Percentiles rank a stretch among this genome's conserved stretches.
Conservation (phyloP, 1,140 invertebrate genomes). For the Megalonaias nervosa region DNA sequence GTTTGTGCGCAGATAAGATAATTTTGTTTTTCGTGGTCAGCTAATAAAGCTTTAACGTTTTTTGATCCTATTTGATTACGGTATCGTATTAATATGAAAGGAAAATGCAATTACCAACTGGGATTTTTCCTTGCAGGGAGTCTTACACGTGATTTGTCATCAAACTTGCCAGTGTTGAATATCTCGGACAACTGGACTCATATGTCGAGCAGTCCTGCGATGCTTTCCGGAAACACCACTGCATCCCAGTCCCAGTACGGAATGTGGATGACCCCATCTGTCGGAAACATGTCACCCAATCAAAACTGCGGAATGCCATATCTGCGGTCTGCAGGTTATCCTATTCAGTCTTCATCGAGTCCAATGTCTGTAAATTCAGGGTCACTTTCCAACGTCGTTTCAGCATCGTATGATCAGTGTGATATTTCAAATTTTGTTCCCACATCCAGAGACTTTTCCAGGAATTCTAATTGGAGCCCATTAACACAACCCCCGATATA, state of each 20-base stretch:
- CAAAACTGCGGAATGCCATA: constrained; percentile 67
- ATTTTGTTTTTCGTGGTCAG: no score
- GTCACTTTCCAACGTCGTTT: constrained; percentile 28
- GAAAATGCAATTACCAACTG: no score
- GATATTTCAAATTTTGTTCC: constrained; percentile 53
- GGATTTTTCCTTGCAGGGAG: constrained; percentile 40
- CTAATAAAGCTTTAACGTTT: no score
- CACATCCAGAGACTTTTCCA: constrained; percentile 38
- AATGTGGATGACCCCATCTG: constrained; percentile 61
- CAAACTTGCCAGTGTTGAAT: constrained; percentile 63
- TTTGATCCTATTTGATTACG: no score
- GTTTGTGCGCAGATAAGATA: no score
- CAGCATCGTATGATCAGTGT: constrained; percentile 55
- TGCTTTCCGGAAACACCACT: constrained; percentile 45
- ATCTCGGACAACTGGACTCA: constrained; percentile 61
- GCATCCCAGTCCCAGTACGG: constrained; percentile 58
- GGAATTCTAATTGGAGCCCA: constrained; percentile 58
- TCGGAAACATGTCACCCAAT: constrained; percentile 62
- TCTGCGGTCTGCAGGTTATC: constrained; percentile 50
- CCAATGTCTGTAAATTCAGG: constrained; percentile 32
- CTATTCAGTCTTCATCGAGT: constrained; percentile 43
- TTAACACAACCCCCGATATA: constrained; percentile 60
- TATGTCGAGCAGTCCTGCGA: constrained; percentile 48
- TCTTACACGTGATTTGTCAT: constrained; percentile 54
- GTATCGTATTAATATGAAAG: no score